Conservation (phyloP, 2,113 vertebrate genomes). For the Marmota flaviventris region DNA sequence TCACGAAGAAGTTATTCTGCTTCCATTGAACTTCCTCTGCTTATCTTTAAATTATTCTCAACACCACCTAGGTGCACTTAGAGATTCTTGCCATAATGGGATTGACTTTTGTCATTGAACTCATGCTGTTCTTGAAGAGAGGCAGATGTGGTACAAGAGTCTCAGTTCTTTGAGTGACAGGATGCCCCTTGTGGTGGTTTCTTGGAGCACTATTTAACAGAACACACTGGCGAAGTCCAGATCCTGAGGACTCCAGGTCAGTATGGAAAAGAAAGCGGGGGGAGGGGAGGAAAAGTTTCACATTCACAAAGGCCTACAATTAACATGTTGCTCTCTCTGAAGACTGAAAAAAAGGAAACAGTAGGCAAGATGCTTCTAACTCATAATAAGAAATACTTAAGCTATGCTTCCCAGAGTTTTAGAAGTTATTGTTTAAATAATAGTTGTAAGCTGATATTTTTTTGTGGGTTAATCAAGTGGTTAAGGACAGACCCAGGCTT, state of each 20-base stretch:
- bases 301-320: not conserved
- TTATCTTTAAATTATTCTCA: not conserved
- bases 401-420: not conserved
- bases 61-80: not conserved
- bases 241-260: not conserved
- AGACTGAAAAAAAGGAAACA: not conserved
- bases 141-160: no score
- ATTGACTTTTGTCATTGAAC: not conserved
- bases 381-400: not conserved
- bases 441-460: not conserved
- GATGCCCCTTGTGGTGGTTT: not conserved
- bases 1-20: slow-evolving; percentile 35
- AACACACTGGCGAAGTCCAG: not conserved
- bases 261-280: not conserved
- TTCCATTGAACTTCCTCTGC: not conserved
- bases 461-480: not conserved
- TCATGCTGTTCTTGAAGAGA: not conserved
- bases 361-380: not conserved
- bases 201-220: not conserved
- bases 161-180: not conserved
- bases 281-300: not conserved
- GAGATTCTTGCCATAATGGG: not conserved
- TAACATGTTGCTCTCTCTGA: not conserved
- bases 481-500: not conserved
- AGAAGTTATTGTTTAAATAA: not conserved